Percentiles rank a stretch among this genome's conserved stretches.
phyloP scores from a whole-genome alignment of 1,140 invertebrate genomes.

The Drosophila baimaii region DNA sequence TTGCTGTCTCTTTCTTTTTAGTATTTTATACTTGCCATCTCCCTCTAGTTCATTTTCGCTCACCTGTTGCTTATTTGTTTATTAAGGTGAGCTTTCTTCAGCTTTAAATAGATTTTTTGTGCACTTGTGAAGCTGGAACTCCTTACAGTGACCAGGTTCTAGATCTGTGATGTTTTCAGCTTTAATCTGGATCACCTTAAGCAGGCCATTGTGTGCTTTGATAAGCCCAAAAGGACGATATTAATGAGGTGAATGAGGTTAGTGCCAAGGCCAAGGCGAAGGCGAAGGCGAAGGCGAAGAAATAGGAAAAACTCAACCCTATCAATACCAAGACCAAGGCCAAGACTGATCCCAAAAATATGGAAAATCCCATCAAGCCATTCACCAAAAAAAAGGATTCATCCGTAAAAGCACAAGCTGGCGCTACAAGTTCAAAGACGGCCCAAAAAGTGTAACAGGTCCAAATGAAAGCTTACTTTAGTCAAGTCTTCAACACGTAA shows the following conservation, averaged over 20 bases:
- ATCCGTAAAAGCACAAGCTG: background rate
- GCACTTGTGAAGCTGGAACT: too few species aligned
- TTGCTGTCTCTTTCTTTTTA: background rate
- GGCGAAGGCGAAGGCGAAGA: background rate
- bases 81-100: background rate
- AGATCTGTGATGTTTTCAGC: constrained; percentile 58
- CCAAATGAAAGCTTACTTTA: background rate
- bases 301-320: background rate
- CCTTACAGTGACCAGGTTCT: too few species aligned
- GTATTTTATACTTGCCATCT: background rate
- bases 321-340: background rate
- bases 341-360: background rate
- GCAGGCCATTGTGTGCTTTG: constrained; percentile 42
- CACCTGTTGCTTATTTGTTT: background rate
- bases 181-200: constrained; percentile 50
- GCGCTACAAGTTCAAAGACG: background rate
- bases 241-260: constrained; percentile 40
- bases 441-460: background rate
- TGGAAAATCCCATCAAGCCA: too few species aligned
- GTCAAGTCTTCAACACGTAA: background rate
- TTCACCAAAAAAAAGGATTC: background rate
- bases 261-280: constrained; percentile 13
- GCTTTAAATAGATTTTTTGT: background rate
- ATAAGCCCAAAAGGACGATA: constrained; percentile 50
- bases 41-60: constrained; percentile 2